Conservation (phyloP, 2,888 invertebrate genomes). For the Globia sparganii region DNA sequence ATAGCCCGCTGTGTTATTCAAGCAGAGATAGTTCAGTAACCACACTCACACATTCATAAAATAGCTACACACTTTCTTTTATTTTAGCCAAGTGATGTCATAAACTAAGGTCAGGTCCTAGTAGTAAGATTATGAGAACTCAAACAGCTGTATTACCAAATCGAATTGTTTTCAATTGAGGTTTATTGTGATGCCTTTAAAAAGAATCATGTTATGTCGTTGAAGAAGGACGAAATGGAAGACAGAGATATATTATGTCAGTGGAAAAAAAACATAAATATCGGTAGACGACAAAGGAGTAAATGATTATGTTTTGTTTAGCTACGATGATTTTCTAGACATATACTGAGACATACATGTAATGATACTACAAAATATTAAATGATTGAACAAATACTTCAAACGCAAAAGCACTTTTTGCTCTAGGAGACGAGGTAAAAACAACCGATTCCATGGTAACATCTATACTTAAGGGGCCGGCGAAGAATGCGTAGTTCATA, state of each 20-base stretch:
- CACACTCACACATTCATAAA: slow-evolving; percentile 60
- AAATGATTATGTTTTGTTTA: slow-evolving; percentile 5
- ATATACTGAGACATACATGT: not conserved
- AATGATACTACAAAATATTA: not conserved
- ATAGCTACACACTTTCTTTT: not conserved
- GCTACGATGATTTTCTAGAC: not conserved
- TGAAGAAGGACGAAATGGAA: slow-evolving; percentile 5
- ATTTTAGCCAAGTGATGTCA: slow-evolving; percentile 4
- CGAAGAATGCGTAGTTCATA: too few species aligned
- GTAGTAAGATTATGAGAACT: not conserved
- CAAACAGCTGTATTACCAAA: slow-evolving; percentile 27
- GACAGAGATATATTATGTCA: slow-evolving; percentile 6
- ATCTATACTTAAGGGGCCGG: too few species aligned
- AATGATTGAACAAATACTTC: slow-evolving; percentile 1
- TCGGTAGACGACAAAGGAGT: slow-evolving; percentile 1
- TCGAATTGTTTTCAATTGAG: slow-evolving; percentile 19
- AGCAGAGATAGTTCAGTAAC: slow-evolving; percentile 53
- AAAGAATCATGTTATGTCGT: slow-evolving; percentile 3
- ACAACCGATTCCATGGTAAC: not conserved
- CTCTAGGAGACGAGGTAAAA: not conserved
- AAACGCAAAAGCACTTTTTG: not conserved
- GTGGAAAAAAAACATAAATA: slow-evolving; percentile 13
- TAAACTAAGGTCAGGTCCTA: slow-evolving; percentile 10
- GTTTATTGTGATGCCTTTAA: not conserved
- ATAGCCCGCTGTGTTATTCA: slow-evolving; percentile 57